Base-by-base conservation (phyloP, 1,140 invertebrate species). In the Procambarus virginalis region DNA sequence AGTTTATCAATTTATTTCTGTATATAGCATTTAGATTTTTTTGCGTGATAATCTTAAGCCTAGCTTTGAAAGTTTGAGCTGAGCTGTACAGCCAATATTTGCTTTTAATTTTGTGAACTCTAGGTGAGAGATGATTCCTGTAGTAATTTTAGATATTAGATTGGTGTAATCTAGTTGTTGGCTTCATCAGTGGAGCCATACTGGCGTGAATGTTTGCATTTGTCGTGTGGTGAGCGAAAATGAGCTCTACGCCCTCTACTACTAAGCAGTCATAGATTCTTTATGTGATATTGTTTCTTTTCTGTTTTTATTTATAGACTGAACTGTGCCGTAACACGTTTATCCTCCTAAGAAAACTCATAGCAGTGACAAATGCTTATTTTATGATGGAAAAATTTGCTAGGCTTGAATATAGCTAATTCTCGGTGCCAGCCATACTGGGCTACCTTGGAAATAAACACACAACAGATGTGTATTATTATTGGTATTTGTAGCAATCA, bases 151-250 rank as follows among this genome's bases (percentile, higher is more conserved):
- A 79, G 77, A 55, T 51, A 73, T 77, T 76, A 85, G 73, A 85
- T 14, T 85, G 73, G 77, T 60, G 83, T 85, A 85, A 73, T 85
- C n/a, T 85, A 85, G 83, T 77, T 76, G 48, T 58, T 85, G 83
- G 73, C 83, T 77, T 55, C 83, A 34, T 77, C 20, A n/a, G 12
- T 22, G 70, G 55, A 85, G 83, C 55, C 83, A 49, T 60, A 46
- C 55, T 76, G 49, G 70, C 60, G 73, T 85, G 77, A 70, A 70
- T 85, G 83, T 85, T 49, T 85, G 75, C 55, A 85, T 77, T 76
- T 76, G 83, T 85, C 70, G 60, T 46, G 73, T 77, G 83, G 70
- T 58, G 70, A 85, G 83, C 70, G 22, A 58, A 55, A 77, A 70
- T 85, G 49, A 48, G 83, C n/a, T 85, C 60, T 64, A 64, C 60